Base-by-base conservation (phyloP, 2,113 vertebrate species). In the Dicentrarchus labrax region DNA sequence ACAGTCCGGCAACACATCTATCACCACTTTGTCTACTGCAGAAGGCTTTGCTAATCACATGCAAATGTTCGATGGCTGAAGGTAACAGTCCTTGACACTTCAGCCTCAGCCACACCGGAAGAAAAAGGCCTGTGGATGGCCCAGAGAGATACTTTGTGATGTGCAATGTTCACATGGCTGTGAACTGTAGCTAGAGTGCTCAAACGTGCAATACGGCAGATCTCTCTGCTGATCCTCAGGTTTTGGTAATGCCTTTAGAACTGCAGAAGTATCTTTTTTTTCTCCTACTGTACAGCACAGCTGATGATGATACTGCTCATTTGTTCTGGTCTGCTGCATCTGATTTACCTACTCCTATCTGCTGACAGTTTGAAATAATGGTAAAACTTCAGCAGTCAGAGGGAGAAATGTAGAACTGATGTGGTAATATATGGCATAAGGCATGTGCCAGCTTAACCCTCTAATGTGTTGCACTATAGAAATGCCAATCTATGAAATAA, bases 401-500 rank as follows among this genome's bases (percentile, higher is more conserved):
- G 8, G 60, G 51, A 77, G 50, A 59, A 76, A 67, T 45, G 64
- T 12, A n/a, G n/a, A 80, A 59, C 24, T 50, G 65, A 76, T 68
- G 64, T 21, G 53, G 65, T 59, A 39, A 47, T n/a, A 76, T 60
- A 17, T 17, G 70, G 43, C 50, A 65, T 80, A 88, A 87, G 88
- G 78, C 86, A 11, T 80, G 70, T 85, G 86, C 78, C 90, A 86
- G 83, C 85, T 86, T 77, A 86, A 85, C 78, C 91, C 83, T 70
- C 72, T 70, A 39, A 86, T 70, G 39, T 57, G 72, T 73, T 94
- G 93, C 86, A 90, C 95, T 94, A 89, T 54, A 86, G 91, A 95
- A 94, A 95, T 96, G 96, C 96, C 96, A 96, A 87, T 86, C 79
- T 54, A 85, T 84, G 86, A 85, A 94, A 94, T 94, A 94, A 93